phyloP scores from a whole-genome alignment of 2,888 invertebrate species.

The Nemoura dubitans region DNA sequence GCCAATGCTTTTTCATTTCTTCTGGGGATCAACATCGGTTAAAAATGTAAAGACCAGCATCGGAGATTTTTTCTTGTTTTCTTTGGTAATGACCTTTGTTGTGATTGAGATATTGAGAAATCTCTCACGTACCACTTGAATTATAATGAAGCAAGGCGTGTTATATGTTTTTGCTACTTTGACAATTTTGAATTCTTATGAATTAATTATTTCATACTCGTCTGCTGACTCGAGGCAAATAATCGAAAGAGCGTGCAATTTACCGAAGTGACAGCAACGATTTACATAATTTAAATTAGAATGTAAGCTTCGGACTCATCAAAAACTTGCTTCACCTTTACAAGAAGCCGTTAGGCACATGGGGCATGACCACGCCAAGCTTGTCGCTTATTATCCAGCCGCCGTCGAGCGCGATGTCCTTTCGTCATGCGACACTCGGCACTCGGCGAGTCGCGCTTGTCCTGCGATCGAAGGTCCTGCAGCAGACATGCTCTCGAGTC shows the following conservation, averaged over 20 bases:
- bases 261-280: conserved; percentile 24
- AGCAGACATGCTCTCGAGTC: neutral
- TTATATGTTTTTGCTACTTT: neutral
- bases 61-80: neutral
- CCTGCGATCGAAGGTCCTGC: too few relatives aligned
- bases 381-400: neutral
- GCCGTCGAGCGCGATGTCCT: neutral
- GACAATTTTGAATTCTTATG: conserved; percentile 8
- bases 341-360: conserved; percentile 31
- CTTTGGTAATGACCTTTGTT: conserved; percentile 7
- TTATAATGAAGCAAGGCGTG: neutral
- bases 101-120: neutral
- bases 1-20: too few relatives aligned
- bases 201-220: neutral
- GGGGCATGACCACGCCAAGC: neutral
- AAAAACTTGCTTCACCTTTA: conserved; percentile 17
- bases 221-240: neutral
- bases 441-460: neutral
- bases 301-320: conserved; percentile 27
- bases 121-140: neutral
- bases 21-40: too few relatives aligned
- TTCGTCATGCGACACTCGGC: neutral
- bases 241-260: conserved; percentile 12
- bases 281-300: conserved; percentile 39
- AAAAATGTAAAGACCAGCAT: neutral